Conservation (phyloP, 2,113 vertebrate species). For the Poeciliopsis prolifica region DNA sequence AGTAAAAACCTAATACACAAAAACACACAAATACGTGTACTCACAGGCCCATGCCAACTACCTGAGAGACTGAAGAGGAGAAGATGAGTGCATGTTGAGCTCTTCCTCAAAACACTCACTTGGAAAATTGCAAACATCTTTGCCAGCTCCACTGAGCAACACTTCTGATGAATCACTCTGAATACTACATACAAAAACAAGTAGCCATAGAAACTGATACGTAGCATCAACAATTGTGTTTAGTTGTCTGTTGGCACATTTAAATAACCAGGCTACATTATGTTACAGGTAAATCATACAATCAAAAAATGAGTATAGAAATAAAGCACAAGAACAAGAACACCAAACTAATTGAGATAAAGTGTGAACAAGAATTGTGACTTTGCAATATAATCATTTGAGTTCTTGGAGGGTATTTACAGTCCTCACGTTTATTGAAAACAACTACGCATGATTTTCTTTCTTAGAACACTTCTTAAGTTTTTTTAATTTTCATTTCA, state of each 20-base stretch:
- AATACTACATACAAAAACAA: conserved; percentile 36
- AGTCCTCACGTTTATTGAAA: too few relatives aligned
- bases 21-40: conserved; percentile 14
- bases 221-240: background rate
- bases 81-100: conserved; percentile 56
- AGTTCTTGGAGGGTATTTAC: too few relatives aligned
- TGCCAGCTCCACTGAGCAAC: conserved; percentile 42
- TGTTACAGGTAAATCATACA: conserved; percentile 5
- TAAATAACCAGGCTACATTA: conserved; percentile 10
- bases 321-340: too few relatives aligned
- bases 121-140: conserved; percentile 64
- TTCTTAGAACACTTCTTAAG: too few relatives aligned
- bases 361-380: too few relatives aligned
- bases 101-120: conserved; percentile 54
- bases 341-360: too few relatives aligned
- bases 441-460: too few relatives aligned
- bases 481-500: too few relatives aligned
- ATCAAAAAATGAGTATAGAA: background rate
- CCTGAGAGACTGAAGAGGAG: conserved; percentile 61
- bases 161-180: conserved; percentile 40
- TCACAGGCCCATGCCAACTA: conserved; percentile 46
- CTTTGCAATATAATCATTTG: too few relatives aligned
- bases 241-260: background rate
- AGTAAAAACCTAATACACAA: conserved; percentile 2
- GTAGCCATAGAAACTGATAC: conserved; percentile 7